These are phyloP conservation scores for Porites cylindrica DNA, from an alignment of 92 coral and sea anemone species.

Conservation along the genomic window DNA sequence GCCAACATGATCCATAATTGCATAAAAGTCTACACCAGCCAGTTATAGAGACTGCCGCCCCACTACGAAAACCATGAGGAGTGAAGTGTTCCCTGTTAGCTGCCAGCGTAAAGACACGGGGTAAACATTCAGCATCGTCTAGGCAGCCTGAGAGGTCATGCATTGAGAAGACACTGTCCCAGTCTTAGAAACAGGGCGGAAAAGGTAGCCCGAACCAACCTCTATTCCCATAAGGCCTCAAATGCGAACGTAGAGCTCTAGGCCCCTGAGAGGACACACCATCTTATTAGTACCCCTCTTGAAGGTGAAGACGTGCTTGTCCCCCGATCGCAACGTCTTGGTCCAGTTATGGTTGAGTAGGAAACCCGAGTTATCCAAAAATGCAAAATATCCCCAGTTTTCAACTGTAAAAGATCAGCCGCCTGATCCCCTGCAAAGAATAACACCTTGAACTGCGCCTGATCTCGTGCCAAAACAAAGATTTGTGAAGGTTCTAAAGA, in stretches of 20 bases:
- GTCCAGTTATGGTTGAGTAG: constrained; percentile 40
- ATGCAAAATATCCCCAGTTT: neutral
- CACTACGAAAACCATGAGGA: no score
- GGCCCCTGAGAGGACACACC: constrained; percentile 41
- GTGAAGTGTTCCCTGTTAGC: no score
- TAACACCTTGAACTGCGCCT: constrained; percentile 31
- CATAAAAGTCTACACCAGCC: no score
- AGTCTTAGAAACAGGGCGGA: no score
- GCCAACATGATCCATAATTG: no score
- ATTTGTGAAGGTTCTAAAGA: constrained; percentile 7
- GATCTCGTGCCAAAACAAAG: constrained; percentile 34
- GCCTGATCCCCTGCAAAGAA: constrained; percentile 46
- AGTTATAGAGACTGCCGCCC: no score
- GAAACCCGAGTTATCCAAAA: constrained; percentile 25
- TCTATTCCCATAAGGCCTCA: neutral
- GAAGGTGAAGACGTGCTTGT: constrained; percentile 38
- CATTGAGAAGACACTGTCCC: no score
- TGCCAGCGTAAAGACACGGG: no score
- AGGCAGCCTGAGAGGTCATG: no score
- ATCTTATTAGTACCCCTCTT: constrained; percentile 31
- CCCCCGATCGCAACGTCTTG: constrained; percentile 40
- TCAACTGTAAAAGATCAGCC: constrained; percentile 15
- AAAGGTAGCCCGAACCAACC: no score
- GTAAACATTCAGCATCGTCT: no score
- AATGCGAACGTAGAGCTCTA: constrained; percentile 22